phyloP scores from a whole-genome alignment of 2,113 vertebrate genomes.

The Chloroceryle aenea region DNA sequence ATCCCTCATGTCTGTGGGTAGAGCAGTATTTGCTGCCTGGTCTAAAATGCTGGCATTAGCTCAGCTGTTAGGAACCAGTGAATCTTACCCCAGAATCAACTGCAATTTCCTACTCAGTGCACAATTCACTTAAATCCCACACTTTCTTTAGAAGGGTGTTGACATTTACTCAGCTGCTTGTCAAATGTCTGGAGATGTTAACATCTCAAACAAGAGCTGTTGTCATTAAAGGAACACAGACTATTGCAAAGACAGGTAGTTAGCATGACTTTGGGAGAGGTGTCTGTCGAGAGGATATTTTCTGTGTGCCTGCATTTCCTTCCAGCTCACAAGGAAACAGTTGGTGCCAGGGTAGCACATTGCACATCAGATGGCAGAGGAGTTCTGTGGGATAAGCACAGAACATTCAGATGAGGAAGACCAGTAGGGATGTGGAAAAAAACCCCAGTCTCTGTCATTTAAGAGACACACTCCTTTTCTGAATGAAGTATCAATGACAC shows the following conservation, averaged over 20 bases:
- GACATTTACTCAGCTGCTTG: slow-evolving; percentile 56
- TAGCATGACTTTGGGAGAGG: not conserved
- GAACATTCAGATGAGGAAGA: not conserved
- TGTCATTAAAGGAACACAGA: not conserved
- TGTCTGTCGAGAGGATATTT: not conserved
- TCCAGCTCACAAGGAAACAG: not conserved
- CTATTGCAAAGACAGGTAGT: slow-evolving; percentile 17
- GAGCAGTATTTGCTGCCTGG: not conserved
- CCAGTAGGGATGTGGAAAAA: not conserved
- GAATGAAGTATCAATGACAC: not conserved
- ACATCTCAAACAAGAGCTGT: slow-evolving; percentile 28
- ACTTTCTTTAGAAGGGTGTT: slow-evolving; percentile 36
- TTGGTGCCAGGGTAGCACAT: not conserved
- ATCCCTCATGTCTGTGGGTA: not conserved
- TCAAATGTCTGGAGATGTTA: slow-evolving; percentile 57
- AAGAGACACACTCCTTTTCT: not conserved
- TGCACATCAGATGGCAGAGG: not conserved
- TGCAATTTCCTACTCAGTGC: not conserved
- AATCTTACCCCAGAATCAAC: not conserved
- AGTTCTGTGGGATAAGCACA: slow-evolving; percentile 19
- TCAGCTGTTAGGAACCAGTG: not conserved
- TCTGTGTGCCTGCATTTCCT: not conserved
- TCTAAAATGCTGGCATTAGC: not conserved
- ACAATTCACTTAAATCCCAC: slow-evolving; percentile 36
- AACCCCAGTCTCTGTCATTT: not conserved